These are phyloP conservation scores for Scaeva pyrastri DNA, from an alignment of 2,888 invertebrate species.

Conservation along the genomic window DNA sequence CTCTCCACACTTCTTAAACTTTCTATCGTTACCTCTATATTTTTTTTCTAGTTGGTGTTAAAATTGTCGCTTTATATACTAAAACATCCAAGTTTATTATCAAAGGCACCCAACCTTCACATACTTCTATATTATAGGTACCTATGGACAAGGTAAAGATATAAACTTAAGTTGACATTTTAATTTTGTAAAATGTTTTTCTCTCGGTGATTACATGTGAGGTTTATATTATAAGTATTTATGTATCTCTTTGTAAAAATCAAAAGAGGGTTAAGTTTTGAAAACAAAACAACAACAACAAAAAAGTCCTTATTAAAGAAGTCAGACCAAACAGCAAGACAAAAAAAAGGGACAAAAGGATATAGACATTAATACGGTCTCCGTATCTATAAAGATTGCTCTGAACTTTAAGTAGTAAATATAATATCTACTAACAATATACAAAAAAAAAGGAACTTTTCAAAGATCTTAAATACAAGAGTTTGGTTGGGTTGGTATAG, in stretches of 20 bases:
- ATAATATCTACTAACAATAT: too few relatives aligned
- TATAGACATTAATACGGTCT: not conserved
- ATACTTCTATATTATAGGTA: not conserved
- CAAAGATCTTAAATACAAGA: too few relatives aligned
- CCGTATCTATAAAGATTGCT: not conserved
- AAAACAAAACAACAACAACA: too few relatives aligned
- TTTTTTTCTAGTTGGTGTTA: not conserved
- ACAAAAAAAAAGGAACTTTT: too few relatives aligned
- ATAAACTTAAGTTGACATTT: constrained; percentile 64
- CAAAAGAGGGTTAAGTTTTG: constrained; percentile 55
- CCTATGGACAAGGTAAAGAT: not conserved
- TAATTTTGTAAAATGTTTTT: constrained; percentile 50
- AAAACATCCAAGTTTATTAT: not conserved
- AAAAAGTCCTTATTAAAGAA: constrained; percentile 40
- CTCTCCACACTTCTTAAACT: not conserved
- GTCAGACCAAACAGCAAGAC: too few relatives aligned
- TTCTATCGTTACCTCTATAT: not conserved
- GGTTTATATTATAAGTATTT: too few relatives aligned
- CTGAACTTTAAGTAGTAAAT: not conserved
- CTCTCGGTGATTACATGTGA: constrained; percentile 41
- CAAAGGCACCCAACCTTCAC: too few relatives aligned
- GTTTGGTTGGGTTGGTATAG: too few relatives aligned
- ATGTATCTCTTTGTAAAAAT: constrained; percentile 57
- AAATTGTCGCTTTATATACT: constrained; percentile 8
- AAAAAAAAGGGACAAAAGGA: constrained; percentile 19